phyloP scores from a whole-genome alignment of 2,113 vertebrate species.

The Anser brachyrhynchus region DNA sequence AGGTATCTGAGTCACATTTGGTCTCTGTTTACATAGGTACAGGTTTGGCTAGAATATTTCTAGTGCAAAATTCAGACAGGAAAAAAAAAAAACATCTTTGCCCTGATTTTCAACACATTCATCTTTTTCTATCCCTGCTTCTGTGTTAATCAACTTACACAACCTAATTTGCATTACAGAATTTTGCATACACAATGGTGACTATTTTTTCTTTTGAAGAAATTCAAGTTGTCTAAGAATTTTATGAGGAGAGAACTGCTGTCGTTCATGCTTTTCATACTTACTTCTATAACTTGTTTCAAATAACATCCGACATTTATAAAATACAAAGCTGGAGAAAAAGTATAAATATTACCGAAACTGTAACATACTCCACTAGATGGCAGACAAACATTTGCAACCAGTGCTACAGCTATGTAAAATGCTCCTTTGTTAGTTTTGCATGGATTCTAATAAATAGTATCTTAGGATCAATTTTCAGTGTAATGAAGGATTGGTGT shows the following conservation, averaged over 20 bases:
- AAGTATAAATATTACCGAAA: background rate
- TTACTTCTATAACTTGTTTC: background rate
- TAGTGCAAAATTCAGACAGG: background rate
- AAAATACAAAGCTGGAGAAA: conserved; percentile 11
- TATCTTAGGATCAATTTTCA: conserved; percentile 61
- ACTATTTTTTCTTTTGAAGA: background rate
- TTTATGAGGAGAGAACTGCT: background rate
- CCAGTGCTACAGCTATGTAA: background rate
- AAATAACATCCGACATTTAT: background rate
- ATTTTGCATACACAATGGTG: background rate
- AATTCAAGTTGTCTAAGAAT: background rate
- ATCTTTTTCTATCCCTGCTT: background rate
- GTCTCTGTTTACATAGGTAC: background rate
- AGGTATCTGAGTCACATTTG: background rate
- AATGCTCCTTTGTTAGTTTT: conserved; percentile 20
- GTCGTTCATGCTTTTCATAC: background rate
- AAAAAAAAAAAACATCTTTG: background rate
- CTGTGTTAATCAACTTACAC: background rate
- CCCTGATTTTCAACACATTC: background rate
- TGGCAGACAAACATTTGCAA: conserved; percentile 80
- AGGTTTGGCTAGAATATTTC: background rate
- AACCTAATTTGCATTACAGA: background rate
- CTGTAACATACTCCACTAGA: conserved; percentile 75
- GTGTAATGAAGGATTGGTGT: conserved; percentile 55
- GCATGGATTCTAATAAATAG: conserved; percentile 48